These are phyloP conservation scores for Sebastes oblongus DNA, from an alignment of 2,797 vertebrate species.

Conservation along the genomic window DNA sequence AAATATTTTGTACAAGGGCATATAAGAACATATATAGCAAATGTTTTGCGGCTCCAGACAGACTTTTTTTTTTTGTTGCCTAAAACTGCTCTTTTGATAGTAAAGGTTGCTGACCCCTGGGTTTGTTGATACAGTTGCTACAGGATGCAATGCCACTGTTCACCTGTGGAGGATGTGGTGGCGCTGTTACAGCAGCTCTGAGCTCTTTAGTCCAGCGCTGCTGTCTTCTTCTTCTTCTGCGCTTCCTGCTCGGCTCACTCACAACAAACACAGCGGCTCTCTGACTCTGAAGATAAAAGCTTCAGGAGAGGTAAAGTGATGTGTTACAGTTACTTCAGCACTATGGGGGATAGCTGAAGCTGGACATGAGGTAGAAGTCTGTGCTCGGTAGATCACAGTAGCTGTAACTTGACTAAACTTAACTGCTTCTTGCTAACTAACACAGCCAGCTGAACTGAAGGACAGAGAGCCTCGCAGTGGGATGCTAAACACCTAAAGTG, in stretches of 20 bases:
- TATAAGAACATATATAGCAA: too few species aligned
- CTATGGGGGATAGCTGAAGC: background rate
- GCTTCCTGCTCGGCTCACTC: conserved; percentile 3
- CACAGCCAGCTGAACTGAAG: background rate
- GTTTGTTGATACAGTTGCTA: too few species aligned
- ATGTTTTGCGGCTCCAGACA: too few species aligned
- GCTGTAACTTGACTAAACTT: conserved; percentile 14
- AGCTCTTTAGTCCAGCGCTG: background rate
- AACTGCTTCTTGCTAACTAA: conserved; percentile 5
- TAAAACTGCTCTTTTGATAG: too few species aligned
- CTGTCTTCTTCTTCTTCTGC: conserved; percentile 34
- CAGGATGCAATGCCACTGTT: conserved; percentile 8
- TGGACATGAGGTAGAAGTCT: background rate
- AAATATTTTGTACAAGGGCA: too few species aligned
- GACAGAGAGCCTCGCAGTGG: background rate
- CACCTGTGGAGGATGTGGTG: conserved; percentile 10
- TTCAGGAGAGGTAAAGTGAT: too few species aligned
- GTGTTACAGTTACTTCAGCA: background rate
- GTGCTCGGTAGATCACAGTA: background rate
- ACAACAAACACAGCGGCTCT: conserved; percentile 31
- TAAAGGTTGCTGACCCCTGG: too few species aligned
- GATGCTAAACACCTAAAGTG: background rate
- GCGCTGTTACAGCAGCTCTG: conserved; percentile 55
- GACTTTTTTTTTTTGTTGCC: too few species aligned
- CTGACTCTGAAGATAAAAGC: too few species aligned